Percentiles rank a stretch among this genome's conserved stretches.
Conservation (phyloP, 2,797 vertebrate species). For the Galagoides demidoff region DNA sequence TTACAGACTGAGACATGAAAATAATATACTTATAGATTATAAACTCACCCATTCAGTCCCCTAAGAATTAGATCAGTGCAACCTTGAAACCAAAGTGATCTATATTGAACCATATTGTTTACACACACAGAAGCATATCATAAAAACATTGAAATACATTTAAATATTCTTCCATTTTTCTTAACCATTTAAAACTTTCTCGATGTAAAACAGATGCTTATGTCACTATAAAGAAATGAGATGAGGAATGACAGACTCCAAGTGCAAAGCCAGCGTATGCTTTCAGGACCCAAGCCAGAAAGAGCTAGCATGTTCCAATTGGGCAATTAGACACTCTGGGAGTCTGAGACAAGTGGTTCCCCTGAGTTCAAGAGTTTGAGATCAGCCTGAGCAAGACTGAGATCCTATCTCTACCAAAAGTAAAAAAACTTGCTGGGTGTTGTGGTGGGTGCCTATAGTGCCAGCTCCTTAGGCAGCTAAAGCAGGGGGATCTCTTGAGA, state of each 20-base stretch:
- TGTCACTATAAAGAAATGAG: not conserved
- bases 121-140: not conserved
- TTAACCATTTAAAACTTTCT: slow-evolving; percentile 19
- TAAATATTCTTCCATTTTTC: slow-evolving; percentile 52
- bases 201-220: not conserved
- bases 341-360: too few relatives aligned
- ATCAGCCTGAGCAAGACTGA: too few relatives aligned
- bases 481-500: too few relatives aligned
- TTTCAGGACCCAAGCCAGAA: not conserved
- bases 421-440: too few relatives aligned
- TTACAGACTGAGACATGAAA: slow-evolving; percentile 37
- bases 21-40: slow-evolving; percentile 13
- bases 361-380: too few relatives aligned
- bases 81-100: slow-evolving; percentile 14
- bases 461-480: too few relatives aligned
- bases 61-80: slow-evolving; percentile 18
- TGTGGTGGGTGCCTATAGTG: too few relatives aligned
- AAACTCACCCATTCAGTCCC: not conserved
- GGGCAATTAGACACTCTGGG: not conserved
- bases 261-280: not conserved
- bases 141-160: not conserved
- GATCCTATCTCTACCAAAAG: too few relatives aligned
- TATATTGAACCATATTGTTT: not conserved
- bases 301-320: not conserved
- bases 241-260: not conserved